A percentile compares a stretch with the other conserved stretches of the same genome.
Conservation (phyloP, 2,113 vertebrate genomes). For the Serranochromis macrocephalus region DNA sequence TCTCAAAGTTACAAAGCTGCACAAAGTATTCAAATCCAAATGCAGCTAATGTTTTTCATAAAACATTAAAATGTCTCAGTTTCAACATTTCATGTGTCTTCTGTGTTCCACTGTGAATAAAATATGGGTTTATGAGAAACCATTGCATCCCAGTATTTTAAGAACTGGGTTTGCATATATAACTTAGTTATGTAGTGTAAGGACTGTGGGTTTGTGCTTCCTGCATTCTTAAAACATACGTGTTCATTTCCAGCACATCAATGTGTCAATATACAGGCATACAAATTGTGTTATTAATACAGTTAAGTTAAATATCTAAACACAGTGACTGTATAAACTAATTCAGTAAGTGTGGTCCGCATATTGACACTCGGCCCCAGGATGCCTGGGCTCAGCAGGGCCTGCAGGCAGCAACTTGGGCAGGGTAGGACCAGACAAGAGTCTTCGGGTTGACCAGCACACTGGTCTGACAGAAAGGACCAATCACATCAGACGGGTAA, state of each 20-base stretch:
- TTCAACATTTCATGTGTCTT: not conserved
- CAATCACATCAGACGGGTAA: not conserved
- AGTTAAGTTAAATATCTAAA: not conserved
- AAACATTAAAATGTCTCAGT: not conserved
- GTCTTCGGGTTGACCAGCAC: not conserved
- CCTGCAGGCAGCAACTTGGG: accelerated
- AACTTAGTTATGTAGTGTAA: not conserved
- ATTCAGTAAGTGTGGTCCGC: not conserved
- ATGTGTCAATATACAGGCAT: not conserved
- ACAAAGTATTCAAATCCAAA: not conserved
- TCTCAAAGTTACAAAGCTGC: not conserved
- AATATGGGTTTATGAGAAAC: not conserved
- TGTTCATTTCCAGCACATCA: not conserved
- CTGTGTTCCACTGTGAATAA: not conserved
- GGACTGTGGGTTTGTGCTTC: not conserved
- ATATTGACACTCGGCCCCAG: not conserved
- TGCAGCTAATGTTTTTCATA: not conserved
- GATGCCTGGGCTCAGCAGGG: not conserved
- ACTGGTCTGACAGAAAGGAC: not conserved
- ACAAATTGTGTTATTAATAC: not conserved
- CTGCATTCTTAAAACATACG: not conserved
- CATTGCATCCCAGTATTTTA: not conserved
- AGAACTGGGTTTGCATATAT: not conserved
- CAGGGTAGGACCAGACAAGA: not conserved
- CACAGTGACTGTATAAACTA: not conserved